These are phyloP conservation scores for Nowickia ferox DNA, from an alignment of 2,888 invertebrate species.

Conservation along the genomic window DNA sequence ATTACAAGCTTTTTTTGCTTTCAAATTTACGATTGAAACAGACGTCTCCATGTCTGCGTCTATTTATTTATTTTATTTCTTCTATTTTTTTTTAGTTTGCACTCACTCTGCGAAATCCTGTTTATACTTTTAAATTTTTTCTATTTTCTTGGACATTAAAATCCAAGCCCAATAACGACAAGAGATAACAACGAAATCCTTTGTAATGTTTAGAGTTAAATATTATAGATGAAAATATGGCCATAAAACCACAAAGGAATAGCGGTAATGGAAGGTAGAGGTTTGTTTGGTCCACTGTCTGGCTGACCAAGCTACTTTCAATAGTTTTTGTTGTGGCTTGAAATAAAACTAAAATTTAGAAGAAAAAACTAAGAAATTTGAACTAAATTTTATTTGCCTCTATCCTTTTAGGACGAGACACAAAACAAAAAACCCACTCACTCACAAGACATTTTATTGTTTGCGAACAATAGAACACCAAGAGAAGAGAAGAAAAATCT, in stretches of 20 bases:
- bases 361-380: conserved; percentile 12
- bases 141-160: neutral
- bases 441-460: conserved; percentile 38
- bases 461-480: conserved; percentile 40
- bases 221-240: conserved; percentile 16
- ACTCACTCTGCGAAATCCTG: neutral
- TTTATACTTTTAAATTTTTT: conserved; percentile 9
- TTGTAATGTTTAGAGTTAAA: conserved; percentile 12
- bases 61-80: neutral
- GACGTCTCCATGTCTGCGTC: neutral
- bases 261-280: conserved; percentile 13
- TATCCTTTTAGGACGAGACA: conserved; percentile 22
- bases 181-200: neutral
- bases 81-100: neutral
- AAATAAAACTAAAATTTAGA: conserved; percentile 32
- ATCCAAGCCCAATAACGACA: neutral
- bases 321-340: conserved; percentile 53
- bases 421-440: neutral
- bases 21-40: neutral
- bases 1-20: neutral
- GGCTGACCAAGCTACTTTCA: conserved; percentile 59
- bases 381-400: conserved; percentile 38
- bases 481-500: conserved; percentile 20
- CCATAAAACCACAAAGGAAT: neutral
- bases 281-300: conserved; percentile 34